Conservation (phyloP, 64 coral and sea anemone genomes). For the Montipora cactus region DNA sequence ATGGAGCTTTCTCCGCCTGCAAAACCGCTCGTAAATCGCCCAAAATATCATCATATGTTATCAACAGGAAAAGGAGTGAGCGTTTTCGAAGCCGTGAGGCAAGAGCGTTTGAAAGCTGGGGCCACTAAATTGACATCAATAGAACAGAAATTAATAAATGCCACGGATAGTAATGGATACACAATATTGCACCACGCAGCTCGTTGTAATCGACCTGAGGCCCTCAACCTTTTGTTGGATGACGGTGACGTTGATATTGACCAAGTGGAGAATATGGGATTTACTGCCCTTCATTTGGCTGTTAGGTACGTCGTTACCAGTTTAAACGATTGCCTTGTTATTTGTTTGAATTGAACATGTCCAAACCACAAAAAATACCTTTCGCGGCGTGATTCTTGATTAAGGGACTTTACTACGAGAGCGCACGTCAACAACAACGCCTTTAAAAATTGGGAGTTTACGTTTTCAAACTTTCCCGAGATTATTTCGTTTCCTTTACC, state of each 20-base stretch:
- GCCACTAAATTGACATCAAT: neutral
- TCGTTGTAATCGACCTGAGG: neutral
- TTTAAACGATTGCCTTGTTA: neutral
- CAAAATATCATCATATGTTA: neutral
- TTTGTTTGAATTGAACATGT: too few relatives aligned
- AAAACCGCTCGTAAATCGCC: neutral
- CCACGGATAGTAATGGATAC: neutral
- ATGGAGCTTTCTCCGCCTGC: neutral
- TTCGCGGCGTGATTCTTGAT: too few relatives aligned
- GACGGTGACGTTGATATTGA: neutral
- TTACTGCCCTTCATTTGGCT: constrained; percentile 30
- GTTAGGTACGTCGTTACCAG: neutral
- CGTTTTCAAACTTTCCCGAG: too few relatives aligned
- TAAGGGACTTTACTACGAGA: too few relatives aligned
- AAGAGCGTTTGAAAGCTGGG: neutral
- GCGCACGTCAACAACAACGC: too few relatives aligned
- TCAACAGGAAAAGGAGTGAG: constrained; percentile 25
- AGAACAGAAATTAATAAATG: neutral
- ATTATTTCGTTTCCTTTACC: too few relatives aligned
- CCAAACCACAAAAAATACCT: too few relatives aligned
- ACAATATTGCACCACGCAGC: constrained; percentile 29
- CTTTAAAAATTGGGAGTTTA: too few relatives aligned
- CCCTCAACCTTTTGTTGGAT: neutral
- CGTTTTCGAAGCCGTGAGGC: neutral
- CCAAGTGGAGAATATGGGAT: neutral